Percentiles rank a stretch among this genome's conserved stretches.
These are phyloP conservation scores for Piprites chloris DNA, from an alignment of 2,113 vertebrate species.

Conservation along the genomic window DNA sequence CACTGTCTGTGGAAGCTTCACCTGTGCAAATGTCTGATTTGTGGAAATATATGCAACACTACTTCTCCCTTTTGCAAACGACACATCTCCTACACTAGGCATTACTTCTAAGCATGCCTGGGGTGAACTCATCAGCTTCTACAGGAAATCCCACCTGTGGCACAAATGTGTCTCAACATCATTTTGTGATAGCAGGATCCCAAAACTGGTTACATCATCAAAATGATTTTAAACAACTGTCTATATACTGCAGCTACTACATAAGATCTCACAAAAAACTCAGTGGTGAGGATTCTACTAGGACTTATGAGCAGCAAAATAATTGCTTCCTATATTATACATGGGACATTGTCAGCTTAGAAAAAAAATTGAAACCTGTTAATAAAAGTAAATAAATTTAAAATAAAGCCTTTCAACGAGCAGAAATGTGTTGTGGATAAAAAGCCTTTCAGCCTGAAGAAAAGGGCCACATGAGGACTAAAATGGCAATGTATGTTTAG, in stretches of 20 bases:
- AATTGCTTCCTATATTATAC: neutral
- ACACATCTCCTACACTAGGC: neutral
- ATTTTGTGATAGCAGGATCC: neutral
- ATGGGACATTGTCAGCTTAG: neutral
- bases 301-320: neutral
- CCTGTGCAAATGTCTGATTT: neutral
- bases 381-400: neutral
- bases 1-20: neutral
- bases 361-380: neutral
- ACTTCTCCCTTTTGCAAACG: neutral
- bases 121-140: neutral
- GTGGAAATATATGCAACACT: neutral
- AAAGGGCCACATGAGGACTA: neutral
- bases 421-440: neutral
- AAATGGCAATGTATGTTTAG: neutral
- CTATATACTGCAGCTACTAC: neutral
- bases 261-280: neutral
- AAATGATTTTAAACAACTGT: neutral
- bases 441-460: neutral
- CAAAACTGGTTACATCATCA: neutral
- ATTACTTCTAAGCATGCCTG: neutral
- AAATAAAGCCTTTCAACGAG: neutral
- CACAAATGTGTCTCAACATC: neutral
- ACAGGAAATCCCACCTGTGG: neutral
- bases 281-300: neutral